A percentile compares a stretch with the other conserved stretches of the same genome.
Conservation (phyloP, 1,140 invertebrate genomes). For the Pogonognathellus flavescens region DNA sequence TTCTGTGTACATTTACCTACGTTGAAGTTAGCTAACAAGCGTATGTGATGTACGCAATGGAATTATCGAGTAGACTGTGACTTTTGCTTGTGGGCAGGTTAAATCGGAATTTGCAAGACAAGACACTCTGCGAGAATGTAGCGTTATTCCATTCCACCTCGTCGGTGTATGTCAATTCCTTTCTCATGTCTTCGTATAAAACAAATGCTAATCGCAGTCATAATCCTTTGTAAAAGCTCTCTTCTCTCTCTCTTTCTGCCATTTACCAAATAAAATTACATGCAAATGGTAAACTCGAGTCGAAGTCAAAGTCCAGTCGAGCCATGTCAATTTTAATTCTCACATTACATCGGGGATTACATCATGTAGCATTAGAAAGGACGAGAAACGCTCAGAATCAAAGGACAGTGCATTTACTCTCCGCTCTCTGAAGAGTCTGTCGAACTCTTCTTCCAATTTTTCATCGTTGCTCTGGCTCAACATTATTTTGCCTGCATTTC, state of each 20-base stretch:
- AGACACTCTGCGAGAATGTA: neutral
- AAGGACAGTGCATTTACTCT: too few species aligned
- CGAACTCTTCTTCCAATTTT: slow-evolving; percentile 35
- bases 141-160: slow-evolving; percentile 2
- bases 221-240: neutral
- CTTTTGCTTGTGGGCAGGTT: slow-evolving; percentile 40
- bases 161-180: slow-evolving; percentile 1
- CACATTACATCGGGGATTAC: neutral
- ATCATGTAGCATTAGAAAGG: neutral
- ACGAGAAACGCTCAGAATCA: neutral
- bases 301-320: neutral
- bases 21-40: too few species aligned
- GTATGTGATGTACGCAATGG: neutral
- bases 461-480: neutral
- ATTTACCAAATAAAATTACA: neutral
- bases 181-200: slow-evolving; percentile 18
- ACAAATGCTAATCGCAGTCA: slow-evolving; percentile 44
- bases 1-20: too few species aligned
- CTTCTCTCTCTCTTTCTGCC: neutral
- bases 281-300: neutral
- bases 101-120: slow-evolving; percentile 41
- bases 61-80: slow-evolving; percentile 24
- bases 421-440: slow-evolving; percentile 16
- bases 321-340: neutral
- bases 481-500: neutral